These are phyloP conservation scores for Diabrotica balteata DNA, from an alignment of 2,888 invertebrate species.

Conservation along the genomic window DNA sequence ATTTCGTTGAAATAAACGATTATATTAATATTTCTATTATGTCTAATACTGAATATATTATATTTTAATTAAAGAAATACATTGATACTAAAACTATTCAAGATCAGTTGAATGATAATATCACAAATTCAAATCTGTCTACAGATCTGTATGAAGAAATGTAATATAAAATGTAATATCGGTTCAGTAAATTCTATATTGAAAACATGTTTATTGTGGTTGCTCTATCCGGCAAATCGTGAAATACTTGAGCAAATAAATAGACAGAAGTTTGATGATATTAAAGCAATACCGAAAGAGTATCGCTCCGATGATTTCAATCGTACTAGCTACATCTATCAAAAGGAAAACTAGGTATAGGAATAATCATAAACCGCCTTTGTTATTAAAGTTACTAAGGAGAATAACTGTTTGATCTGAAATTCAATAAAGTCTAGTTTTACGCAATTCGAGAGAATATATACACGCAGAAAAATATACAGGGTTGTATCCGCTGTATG, in stretches of 20 bases:
- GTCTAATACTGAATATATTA: too few species aligned
- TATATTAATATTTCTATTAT: too few species aligned
- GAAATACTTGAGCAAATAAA: constrained; percentile 5
- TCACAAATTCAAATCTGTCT: too few species aligned
- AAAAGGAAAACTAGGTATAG: constrained; percentile 7
- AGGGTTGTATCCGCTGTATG: too few species aligned
- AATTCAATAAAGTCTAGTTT: too few species aligned
- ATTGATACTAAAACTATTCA: too few species aligned
- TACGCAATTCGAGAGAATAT: too few species aligned
- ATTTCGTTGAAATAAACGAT: too few species aligned
- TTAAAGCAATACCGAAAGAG: constrained; percentile 7
- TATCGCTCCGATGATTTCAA: constrained; percentile 9
- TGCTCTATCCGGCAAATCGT: not conserved
- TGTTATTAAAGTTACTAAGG: constrained; percentile 1
- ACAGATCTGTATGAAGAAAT: too few species aligned
- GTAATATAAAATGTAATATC: constrained; percentile 7
- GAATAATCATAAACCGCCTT: not conserved
- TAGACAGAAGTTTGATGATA: constrained; percentile 7
- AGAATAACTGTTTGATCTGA: not conserved
- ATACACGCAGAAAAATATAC: too few species aligned
- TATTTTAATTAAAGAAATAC: too few species aligned
- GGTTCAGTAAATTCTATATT: constrained; percentile 16
- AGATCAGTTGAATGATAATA: too few species aligned
- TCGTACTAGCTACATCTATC: constrained; percentile 3
- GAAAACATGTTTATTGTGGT: constrained; percentile 14